A percentile compares a stretch with the other conserved stretches of the same genome.
Evolutionary conservation across 2,797 vertebrate genomes (phyloP).

Genomic region (Mareca penelope): DNA sequence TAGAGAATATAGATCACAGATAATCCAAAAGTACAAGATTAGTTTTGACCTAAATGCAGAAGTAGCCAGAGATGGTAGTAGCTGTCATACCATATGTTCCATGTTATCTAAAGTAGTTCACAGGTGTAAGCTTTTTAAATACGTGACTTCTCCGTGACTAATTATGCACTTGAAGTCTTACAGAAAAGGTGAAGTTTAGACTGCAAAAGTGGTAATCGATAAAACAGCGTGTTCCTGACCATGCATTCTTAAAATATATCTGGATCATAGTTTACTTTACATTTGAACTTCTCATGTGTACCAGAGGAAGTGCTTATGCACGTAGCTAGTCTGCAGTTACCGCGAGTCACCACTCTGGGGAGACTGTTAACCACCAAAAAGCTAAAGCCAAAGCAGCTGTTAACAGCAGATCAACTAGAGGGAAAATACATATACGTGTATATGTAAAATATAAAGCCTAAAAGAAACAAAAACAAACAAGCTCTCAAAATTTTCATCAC

Average conservation of each 20-base stretch:
- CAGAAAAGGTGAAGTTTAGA: not conserved
- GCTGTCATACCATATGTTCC: accelerated
- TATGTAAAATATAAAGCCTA: accelerated
- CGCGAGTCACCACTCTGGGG: not conserved
- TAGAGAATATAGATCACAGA: not conserved
- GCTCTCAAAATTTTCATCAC: not conserved
- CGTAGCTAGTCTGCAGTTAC: not conserved
- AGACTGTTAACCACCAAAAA: not conserved
- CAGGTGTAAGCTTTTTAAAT: not conserved
- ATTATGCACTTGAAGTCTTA: not conserved
- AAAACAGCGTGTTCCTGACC: not conserved
- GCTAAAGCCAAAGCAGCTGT: not conserved
- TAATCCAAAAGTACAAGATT: not conserved
- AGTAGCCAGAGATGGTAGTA: not conserved
- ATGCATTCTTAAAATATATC: accelerated
- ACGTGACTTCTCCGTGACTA: not conserved
- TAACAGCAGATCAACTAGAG: accelerated
- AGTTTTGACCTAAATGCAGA: not conserved
- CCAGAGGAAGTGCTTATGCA: accelerated
- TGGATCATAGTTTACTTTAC: accelerated
- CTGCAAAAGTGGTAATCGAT: not conserved
- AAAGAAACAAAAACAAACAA: not conserved
- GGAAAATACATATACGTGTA: too few species aligned
- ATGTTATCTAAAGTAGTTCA: accelerated
- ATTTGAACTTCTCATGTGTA: accelerated